Evolutionary conservation across 2,113 vertebrate species (phyloP).

Genomic region (Tichodroma muraria): DNA sequence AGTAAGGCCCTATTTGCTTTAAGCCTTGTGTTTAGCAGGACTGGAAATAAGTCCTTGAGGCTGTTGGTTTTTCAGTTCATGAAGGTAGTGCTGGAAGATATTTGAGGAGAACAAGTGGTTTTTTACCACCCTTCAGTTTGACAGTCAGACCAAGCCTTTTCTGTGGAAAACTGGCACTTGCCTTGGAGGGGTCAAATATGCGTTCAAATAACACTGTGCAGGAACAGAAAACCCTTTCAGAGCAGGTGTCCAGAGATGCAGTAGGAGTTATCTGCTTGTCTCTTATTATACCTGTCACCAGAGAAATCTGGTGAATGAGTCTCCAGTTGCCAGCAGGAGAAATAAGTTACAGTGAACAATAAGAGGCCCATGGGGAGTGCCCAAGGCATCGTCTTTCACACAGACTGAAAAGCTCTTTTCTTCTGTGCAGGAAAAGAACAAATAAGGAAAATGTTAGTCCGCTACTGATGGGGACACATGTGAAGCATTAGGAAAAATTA

Average conservation of each 20-base stretch:
- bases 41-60: neutral
- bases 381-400: neutral
- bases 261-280: neutral
- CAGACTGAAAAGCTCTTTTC: neutral
- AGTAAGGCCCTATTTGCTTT: neutral
- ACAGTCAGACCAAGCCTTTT: neutral
- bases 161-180: neutral
- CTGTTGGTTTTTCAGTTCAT: neutral
- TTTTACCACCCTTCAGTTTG: neutral
- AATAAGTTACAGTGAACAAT: neutral
- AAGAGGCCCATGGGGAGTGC: neutral
- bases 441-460: neutral
- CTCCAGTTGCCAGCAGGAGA: neutral
- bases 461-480: neutral
- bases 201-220: neutral
- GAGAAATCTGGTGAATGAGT: neutral
- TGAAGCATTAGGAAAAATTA: slow-evolving; percentile 22
- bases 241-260: slow-evolving; percentile 12
- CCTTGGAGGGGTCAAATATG: neutral
- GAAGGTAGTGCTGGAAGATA: neutral
- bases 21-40: neutral
- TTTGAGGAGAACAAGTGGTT: neutral
- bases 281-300: neutral
- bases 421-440: neutral
- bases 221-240: neutral